Percentiles rank a stretch among this genome's conserved stretches.
phyloP scores from a whole-genome alignment of 2,113 vertebrate genomes.

The Campylomormyrus numenius region DNA sequence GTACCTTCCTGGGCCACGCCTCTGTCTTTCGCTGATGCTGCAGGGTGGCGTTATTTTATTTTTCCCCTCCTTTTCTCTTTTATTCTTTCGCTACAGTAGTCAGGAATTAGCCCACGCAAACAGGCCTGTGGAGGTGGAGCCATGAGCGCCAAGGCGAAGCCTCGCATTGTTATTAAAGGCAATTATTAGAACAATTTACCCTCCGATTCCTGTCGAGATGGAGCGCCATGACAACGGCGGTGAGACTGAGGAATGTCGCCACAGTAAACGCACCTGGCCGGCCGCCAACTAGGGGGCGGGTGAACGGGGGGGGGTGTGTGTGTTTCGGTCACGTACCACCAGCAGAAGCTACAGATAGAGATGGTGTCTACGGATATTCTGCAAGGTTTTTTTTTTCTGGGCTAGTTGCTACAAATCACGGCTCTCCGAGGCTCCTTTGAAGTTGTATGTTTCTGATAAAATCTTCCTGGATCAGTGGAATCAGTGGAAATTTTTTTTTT shows the following conservation, averaged over 20 bases:
- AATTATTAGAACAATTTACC: constrained; percentile 28
- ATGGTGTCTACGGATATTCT: neutral
- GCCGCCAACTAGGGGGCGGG: constrained; percentile 49
- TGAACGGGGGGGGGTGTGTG: constrained; percentile 20
- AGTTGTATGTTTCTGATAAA: constrained; percentile 64
- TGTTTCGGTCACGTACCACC: constrained; percentile 44
- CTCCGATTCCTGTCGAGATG: constrained; percentile 24
- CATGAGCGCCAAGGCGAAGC: neutral
- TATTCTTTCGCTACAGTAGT: neutral
- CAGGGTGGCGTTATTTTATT: neutral
- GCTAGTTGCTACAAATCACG: constrained; percentile 53
- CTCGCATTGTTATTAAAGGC: constrained; percentile 16
- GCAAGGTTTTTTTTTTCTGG: constrained; percentile 42
- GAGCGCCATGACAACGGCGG: constrained; percentile 57
- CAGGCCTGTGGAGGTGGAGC: neutral
- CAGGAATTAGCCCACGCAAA: constrained; percentile 5
- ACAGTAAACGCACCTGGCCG: constrained; percentile 63
- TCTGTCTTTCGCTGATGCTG: too few species aligned
- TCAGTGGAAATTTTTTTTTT: too few species aligned
- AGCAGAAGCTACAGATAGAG: constrained; percentile 59
- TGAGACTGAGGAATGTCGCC: constrained; percentile 63
- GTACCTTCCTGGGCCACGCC: neutral
- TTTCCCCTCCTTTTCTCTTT: neutral
- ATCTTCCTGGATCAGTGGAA: constrained; percentile 66
- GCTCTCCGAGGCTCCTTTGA: constrained; percentile 63